These are phyloP conservation scores for Tetragonisca angustula DNA, from an alignment of 2,888 invertebrate genomes.

Conservation along the genomic window DNA sequence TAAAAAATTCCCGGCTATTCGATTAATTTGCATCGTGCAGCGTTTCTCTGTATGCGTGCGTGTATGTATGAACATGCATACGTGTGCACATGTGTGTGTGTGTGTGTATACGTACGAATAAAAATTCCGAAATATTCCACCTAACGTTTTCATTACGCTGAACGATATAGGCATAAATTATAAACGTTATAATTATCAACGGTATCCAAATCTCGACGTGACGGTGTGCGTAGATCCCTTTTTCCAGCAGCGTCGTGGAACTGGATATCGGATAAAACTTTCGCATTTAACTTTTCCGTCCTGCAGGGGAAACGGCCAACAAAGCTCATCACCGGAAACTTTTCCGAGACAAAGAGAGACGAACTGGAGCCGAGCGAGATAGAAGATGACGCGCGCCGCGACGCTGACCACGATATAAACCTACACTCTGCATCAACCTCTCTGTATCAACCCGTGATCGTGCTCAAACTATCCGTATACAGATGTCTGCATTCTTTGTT, in stretches of 20 bases:
- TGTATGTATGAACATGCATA: too few relatives aligned
- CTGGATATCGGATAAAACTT: constrained; percentile 82
- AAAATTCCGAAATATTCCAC: not conserved
- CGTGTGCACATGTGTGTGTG: too few relatives aligned
- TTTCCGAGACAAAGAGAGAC: constrained; percentile 80
- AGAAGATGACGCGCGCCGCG: constrained; percentile 66
- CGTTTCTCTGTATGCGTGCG: too few relatives aligned
- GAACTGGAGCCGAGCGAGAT: constrained; percentile 53
- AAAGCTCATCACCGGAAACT: constrained; percentile 83
- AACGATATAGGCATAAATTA: not conserved
- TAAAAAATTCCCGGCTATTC: not conserved
- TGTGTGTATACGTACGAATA: not conserved
- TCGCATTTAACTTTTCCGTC: constrained; percentile 83
- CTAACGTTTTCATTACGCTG: not conserved
- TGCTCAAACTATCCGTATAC: constrained; percentile 34
- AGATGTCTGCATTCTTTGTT: constrained; percentile 22
- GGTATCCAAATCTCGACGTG: constrained; percentile 49
- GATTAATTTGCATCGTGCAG: not conserved
- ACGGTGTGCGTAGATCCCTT: constrained; percentile 72
- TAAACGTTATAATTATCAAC: constrained; percentile 40
- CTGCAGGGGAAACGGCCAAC: constrained; percentile 82
- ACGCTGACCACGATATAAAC: constrained; percentile 62
- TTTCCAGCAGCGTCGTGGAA: constrained; percentile 73
- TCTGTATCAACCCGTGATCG: constrained; percentile 27
- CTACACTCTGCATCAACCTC: constrained; percentile 20